Evolutionary conservation across 2,113 vertebrate species (phyloP).

Genomic region (Mustela nigripes): DNA sequence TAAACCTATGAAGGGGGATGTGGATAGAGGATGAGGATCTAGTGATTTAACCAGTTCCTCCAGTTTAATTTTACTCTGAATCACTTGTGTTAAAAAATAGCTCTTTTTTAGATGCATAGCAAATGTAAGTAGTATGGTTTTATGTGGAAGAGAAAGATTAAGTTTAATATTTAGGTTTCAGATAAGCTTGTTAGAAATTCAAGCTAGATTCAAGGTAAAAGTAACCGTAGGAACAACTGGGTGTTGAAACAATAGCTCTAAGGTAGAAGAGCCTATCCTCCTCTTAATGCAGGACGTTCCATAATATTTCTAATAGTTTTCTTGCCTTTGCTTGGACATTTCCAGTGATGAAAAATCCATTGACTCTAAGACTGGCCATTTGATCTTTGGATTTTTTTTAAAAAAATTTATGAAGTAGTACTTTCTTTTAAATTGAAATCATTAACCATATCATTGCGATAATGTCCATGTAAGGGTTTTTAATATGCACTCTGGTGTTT

Average conservation of each 20-base stretch:
- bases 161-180: slow-evolving; percentile 19
- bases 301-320: neutral
- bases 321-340: neutral
- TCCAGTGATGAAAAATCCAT: neutral
- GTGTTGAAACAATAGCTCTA: neutral
- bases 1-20: neutral
- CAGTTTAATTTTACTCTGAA: slow-evolving; percentile 43
- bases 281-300: neutral
- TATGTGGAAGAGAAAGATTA: neutral
- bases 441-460: neutral
- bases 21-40: neutral
- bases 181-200: slow-evolving; percentile 43
- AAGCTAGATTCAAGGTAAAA: slow-evolving; percentile 26
- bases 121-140: neutral
- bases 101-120: slow-evolving; percentile 16
- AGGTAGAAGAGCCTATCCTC: neutral
- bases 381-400: neutral
- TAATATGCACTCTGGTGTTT: slow-evolving; percentile 21
- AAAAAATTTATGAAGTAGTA: neutral
- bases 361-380: neutral
- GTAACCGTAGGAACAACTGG: neutral
- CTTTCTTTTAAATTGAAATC: neutral
- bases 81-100: slow-evolving; percentile 41
- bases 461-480: neutral
- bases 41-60: neutral